phyloP scores from a whole-genome alignment of 1,140 invertebrate species.

The Tetramorium simillimum region DNA sequence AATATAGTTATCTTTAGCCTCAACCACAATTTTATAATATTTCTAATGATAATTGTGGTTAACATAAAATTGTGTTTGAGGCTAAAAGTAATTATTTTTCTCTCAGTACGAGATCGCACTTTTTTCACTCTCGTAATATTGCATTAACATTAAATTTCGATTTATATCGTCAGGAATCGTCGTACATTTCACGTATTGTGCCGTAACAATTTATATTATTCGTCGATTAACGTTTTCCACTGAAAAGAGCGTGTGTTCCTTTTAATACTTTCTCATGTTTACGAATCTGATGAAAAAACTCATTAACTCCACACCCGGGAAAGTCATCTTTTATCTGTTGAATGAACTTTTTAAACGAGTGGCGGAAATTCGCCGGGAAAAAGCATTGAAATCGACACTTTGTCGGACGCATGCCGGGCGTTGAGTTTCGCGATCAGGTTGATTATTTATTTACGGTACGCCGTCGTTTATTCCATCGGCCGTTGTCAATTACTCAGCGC shows the following conservation, averaged over 20 bases:
- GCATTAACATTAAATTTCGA: neutral
- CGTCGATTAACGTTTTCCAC: neutral
- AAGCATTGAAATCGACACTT: conserved; percentile 27
- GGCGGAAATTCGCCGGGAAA: neutral
- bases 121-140: neutral
- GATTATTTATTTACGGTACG: conserved; percentile 73
- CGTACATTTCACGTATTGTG: neutral
- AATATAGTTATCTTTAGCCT: too few species aligned
- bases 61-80: too few species aligned
- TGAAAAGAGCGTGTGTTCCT: neutral
- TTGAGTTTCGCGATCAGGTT: conserved; percentile 45
- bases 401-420: neutral
- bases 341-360: conserved; percentile 10
- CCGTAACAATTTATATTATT: neutral
- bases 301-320: neutral
- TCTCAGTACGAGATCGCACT: neutral
- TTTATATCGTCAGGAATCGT: neutral
- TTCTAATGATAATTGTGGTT: too few species aligned
- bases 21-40: too few species aligned
- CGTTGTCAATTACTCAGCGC: conserved; percentile 58
- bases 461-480: conserved; percentile 36
- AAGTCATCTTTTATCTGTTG: neutral
- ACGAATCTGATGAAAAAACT: neutral
- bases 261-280: neutral
- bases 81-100: too few species aligned